Conservation (phyloP, 1,140 invertebrate species). For the Anoplolepis gracilipes region DNA sequence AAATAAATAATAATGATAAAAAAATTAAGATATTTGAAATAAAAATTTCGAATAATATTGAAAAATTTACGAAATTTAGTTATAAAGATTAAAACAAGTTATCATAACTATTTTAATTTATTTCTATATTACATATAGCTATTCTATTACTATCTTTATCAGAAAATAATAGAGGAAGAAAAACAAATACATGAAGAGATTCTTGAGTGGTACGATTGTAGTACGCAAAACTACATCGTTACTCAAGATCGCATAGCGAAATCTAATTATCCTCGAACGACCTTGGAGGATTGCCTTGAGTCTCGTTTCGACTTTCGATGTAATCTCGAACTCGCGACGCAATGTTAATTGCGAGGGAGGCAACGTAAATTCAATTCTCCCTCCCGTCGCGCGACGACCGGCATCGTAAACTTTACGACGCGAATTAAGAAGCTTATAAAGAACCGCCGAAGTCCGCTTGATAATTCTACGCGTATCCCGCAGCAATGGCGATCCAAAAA, state of each 20-base stretch:
- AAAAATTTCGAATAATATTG: neutral
- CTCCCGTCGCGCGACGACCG: constrained; percentile 12
- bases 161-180: neutral
- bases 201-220: neutral
- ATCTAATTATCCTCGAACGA: constrained; percentile 68
- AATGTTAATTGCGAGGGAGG: constrained; percentile 69
- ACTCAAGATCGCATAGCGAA: constrained; percentile 50
- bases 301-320: constrained; percentile 43
- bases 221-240: constrained; percentile 30
- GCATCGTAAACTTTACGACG: constrained; percentile 63
- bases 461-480: constrained; percentile 41
- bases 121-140: neutral
- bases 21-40: neutral
- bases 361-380: constrained; percentile 70
- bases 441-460: constrained; percentile 54
- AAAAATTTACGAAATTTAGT: neutral
- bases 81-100: neutral
- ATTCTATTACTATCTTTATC: neutral
- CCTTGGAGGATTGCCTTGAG: constrained; percentile 61
- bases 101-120: neutral
- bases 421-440: constrained; percentile 70
- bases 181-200: constrained; percentile 17
- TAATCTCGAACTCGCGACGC: constrained; percentile 66
- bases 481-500: constrained; percentile 33
- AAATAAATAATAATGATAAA: too few relatives aligned